These are phyloP conservation scores for Sitta carolinensis DNA, from an alignment of 2,797 vertebrate species.

Conservation along the genomic window DNA sequence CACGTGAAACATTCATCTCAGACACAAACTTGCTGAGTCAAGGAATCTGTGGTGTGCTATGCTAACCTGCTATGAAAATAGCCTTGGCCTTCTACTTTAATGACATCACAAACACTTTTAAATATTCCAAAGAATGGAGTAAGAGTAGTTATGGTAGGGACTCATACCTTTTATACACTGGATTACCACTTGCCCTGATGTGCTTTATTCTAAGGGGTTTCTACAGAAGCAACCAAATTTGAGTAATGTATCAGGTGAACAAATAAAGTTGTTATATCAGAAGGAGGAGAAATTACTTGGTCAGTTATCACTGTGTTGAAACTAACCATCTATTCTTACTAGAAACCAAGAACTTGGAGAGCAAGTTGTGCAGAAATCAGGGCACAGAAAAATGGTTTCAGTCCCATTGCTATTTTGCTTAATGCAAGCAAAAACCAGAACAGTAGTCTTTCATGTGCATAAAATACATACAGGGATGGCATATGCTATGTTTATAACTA, in stretches of 20 bases:
- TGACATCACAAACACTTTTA: neutral
- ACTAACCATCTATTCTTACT: neutral
- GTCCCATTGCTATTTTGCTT: neutral
- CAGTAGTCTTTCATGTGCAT: neutral
- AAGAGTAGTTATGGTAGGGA: neutral
- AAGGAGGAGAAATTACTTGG: neutral
- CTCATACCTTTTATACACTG: neutral
- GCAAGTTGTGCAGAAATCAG: neutral
- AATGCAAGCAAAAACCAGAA: neutral
- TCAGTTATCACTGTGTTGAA: neutral
- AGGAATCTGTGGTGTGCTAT: neutral
- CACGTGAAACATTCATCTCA: neutral
- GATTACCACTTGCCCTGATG: neutral
- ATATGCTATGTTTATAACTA: neutral
- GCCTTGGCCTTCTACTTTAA: neutral
- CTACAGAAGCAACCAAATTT: neutral
- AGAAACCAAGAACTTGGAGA: neutral
- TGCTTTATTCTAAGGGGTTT: neutral
- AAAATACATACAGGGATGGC: neutral
- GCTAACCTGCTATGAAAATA: neutral
- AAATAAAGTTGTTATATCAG: neutral
- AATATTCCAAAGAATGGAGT: neutral
- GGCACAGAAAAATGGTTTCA: neutral
- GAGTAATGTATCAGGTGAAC: neutral
- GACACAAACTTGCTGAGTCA: neutral